Base-by-base conservation (phyloP, 2,888 invertebrate species). In the Phortica magna region DNA sequence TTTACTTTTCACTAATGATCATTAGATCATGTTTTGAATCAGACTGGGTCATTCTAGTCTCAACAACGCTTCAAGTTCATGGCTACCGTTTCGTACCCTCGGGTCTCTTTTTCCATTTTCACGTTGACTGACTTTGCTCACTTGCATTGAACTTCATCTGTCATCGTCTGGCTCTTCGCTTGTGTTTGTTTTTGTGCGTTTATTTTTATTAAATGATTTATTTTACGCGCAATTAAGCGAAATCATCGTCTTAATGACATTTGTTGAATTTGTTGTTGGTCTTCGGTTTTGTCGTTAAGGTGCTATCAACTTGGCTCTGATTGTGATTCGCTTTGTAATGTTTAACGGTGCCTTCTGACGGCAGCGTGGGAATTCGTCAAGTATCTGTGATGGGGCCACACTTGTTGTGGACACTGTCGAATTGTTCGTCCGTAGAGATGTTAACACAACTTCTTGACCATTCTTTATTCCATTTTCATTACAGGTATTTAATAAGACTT, bases 201-300 rank as follows among this genome's bases (percentile, higher is more conserved):
- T 71, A n/a, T 55, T 71, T 71, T 55, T 71, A 71, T 71, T 71
- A 71, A 71, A 71, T 71, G 70, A 71, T 71, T 53, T 55, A 71
- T 71, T 71, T 71, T 31, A 71, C 70, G 55, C 53, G 70, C 55
- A 71, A 71, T 71, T 71, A 71, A 71, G 70, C 53, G 6, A 17
- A 71, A 71, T 71, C 70, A 71, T 55, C 70, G 48, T 71, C 43
- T 71, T 71, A 71, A 71, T 71, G 70, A 71, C 70, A 71, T 71
- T 53, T 61, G 19, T 61, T 19, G 61, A 61, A 55, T 14, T 55
- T 17, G 55, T 55, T 17, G 55, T 55, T 55, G n/a, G 1, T 61
- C 10, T 61, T 61, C 22, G 61, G 19, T 22, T 10, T 22, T 22
- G 22, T 19, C 19, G 22, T 19, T 22, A 7, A 22, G 19, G 17